Base-by-base conservation (phyloP, 2,888 invertebrate species). In the Rhamnusium bicolor region DNA sequence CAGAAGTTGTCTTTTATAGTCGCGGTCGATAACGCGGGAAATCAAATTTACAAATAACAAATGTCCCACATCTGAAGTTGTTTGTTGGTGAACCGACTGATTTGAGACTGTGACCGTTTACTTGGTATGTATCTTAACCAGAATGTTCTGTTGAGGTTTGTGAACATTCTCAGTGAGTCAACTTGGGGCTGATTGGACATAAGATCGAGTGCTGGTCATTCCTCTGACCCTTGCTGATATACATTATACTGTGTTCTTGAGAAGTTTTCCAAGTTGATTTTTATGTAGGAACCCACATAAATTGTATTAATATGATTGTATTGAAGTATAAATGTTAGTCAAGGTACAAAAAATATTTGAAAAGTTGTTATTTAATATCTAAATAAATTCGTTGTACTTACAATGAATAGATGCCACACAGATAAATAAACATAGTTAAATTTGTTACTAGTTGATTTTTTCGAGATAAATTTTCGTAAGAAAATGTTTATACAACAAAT, bases 31-130 rank as follows among this genome's bases (percentile, higher is more conserved):
- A 63, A 24, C 49, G 80, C 78, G 81, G 80, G 77, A 82, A 83
- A 84, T 82, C 82, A 84, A 83, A 83, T 82, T 85, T 85, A 81
- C 85, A 84, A 86, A 85, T 86, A 86, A 87, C 85, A 85, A 86
- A 86, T 86, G 85, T 84, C 84, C 85, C 84, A 84, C 85, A 85
- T 85, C 84, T 82, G 82, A 81, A 85, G 83, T 86, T 86, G 85
- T 86, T 87, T 85, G 85, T 84, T 81, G 84, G 85, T 80, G 82
- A 82, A 83, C 82, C 83, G 80, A 83, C 67, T 61, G 67, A 54
- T 72, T 72, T 78, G 74, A 85, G 85, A 85, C 79, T 84, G 85
- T 84, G 83, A 84, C 72, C 76, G 71, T 74, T 65, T 54, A 19
- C 65, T 72, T 65, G 68, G 68, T 49, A 63, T 51, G 62, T 69